Conservation (phyloP, 2,888 invertebrate species). For the Thereva unica region DNA sequence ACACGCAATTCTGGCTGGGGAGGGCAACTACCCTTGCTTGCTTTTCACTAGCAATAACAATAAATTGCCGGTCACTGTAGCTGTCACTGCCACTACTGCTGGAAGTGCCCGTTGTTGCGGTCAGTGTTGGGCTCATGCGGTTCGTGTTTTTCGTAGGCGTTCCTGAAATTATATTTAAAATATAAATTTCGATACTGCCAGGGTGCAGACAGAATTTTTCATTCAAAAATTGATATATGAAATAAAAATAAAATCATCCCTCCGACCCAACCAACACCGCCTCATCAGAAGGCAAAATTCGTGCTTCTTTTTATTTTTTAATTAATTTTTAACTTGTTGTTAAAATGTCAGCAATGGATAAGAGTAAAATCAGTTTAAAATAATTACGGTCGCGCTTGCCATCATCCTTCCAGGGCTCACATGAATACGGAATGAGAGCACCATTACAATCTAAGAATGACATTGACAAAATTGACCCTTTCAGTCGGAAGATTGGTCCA, state of each 20-base stretch:
- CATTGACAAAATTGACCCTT: constrained; percentile 92
- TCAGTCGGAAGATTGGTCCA: constrained; percentile 94
- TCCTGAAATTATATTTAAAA: constrained; percentile 52
- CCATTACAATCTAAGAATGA: constrained; percentile 96
- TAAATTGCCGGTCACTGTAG: constrained; percentile 84
- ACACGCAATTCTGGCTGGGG: constrained; percentile 93
- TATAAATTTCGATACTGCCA: not conserved
- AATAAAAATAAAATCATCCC: too few relatives aligned
- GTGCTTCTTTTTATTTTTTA: too few relatives aligned
- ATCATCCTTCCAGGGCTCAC: constrained; percentile 90
- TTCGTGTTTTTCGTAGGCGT: constrained; percentile 73
- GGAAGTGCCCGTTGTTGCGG: constrained; percentile 62
- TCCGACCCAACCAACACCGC: too few relatives aligned
- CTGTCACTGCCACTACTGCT: constrained; percentile 57
- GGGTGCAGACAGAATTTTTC: not conserved
- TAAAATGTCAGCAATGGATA: not conserved
- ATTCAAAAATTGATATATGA: too few relatives aligned
- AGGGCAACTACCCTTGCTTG: constrained; percentile 92
- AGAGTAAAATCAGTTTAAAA: constrained; percentile 21
- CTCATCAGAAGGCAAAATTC: too few relatives aligned
- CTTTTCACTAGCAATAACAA: constrained; percentile 92
- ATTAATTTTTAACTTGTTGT: too few relatives aligned
- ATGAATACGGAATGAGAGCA: constrained; percentile 85
- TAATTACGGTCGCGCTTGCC: constrained; percentile 60
- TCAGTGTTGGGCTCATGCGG: constrained; percentile 78